Evolutionary conservation across 2,888 invertebrate genomes (phyloP).

Genomic region (Luffia ferchaultella): DNA sequence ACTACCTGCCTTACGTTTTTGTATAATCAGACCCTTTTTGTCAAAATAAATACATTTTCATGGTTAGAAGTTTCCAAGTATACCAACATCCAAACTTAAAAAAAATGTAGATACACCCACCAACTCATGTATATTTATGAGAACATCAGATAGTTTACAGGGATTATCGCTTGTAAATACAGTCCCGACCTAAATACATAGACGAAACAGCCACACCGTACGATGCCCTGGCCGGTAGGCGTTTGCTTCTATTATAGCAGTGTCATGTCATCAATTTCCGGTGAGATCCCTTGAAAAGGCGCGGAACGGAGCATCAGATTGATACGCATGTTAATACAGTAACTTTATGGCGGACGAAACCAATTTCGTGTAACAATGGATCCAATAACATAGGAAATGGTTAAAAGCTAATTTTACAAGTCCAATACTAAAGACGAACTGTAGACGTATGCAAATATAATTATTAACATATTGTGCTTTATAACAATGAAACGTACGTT

Average conservation of each 20-base stretch:
- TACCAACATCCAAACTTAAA: no score
- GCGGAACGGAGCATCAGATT: neutral
- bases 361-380: neutral
- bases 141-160: no score
- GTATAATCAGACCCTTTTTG: no score
- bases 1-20: no score
- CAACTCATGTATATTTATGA: no score
- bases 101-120: no score
- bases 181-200: neutral
- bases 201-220: neutral
- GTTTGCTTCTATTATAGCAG: slow-evolving; percentile 19
- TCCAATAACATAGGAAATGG: no score
- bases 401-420: no score
- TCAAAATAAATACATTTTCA: no score
- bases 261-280: slow-evolving; percentile 39
- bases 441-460: neutral
- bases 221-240: slow-evolving; percentile 6
- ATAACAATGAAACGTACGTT: neutral
- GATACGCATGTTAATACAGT: neutral
- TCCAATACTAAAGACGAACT: no score
- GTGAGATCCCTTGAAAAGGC: slow-evolving; percentile 16
- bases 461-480: neutral
- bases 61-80: no score
- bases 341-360: neutral
- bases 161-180: no score